These are phyloP conservation scores for Lordiphosa andalusiaca DNA, from an alignment of 2,888 invertebrate species.

Conservation along the genomic window DNA sequence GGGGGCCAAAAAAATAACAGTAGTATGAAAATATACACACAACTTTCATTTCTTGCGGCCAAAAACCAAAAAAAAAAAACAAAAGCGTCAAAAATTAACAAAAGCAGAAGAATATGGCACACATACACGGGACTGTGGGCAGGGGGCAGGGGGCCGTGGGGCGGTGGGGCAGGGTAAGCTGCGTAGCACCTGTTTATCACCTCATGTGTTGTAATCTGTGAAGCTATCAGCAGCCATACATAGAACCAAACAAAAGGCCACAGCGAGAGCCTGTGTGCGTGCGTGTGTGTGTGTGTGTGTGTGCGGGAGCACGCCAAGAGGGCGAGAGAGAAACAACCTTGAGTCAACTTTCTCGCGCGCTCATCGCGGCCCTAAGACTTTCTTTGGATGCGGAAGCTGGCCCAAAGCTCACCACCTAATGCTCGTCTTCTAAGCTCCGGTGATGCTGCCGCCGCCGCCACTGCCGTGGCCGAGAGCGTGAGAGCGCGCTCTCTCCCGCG, in stretches of 20 bases:
- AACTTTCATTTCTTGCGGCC: conserved; percentile 68
- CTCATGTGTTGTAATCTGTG: conserved; percentile 69
- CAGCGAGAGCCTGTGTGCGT: conserved; percentile 9
- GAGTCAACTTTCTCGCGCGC: conserved; percentile 58
- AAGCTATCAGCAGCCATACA: conserved; percentile 36
- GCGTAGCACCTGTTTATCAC: conserved; percentile 66
- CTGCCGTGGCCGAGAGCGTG: neutral
- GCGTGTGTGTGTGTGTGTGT: conserved; percentile 1
- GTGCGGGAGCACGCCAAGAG: conserved; percentile 2
- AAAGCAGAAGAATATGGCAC: conserved; percentile 58
- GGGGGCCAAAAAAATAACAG: conserved; percentile 55
- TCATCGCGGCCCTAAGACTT: conserved; percentile 53
- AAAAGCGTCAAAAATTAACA: conserved; percentile 61
- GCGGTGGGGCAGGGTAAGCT: conserved; percentile 6
- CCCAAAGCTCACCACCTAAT: conserved; percentile 56
- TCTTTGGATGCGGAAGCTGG: conserved; percentile 67
- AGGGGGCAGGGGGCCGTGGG: neutral
- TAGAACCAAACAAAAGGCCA: conserved; percentile 34
- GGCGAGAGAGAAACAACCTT: conserved; percentile 49
- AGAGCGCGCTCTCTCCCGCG: conserved; percentile 17
- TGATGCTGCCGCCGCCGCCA: conserved; percentile 26
- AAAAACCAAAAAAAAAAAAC: conserved; percentile 56
- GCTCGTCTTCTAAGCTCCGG: conserved; percentile 48
- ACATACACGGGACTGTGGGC: conserved; percentile 3
- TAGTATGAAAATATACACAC: conserved; percentile 67